Evolutionary conservation across 2,797 vertebrate genomes (phyloP).

Genomic region (Myotis daubentonii): DNA sequence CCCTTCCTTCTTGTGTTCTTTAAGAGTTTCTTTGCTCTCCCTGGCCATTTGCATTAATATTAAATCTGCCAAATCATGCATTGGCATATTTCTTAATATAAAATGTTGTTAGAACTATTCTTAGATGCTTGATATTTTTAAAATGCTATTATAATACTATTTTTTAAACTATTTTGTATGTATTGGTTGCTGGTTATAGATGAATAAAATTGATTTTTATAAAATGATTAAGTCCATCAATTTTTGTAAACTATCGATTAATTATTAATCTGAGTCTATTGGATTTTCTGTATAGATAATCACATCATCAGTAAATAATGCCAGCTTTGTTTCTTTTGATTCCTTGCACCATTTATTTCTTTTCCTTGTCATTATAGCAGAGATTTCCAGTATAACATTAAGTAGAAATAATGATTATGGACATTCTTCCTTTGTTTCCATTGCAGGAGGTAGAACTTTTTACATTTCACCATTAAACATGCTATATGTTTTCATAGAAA

Average conservation of each 20-base stretch:
- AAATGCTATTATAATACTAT: background rate
- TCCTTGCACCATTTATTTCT: background rate
- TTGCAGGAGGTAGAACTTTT: background rate
- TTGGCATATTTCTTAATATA: background rate
- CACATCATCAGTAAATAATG: background rate
- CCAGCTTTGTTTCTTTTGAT: background rate
- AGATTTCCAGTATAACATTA: background rate
- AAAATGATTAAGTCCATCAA: background rate
- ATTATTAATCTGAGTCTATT: background rate
- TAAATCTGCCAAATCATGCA: background rate
- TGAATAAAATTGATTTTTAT: background rate
- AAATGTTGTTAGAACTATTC: background rate
- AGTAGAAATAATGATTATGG: background rate
- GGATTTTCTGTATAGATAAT: background rate
- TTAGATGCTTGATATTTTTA: background rate
- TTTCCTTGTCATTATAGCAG: background rate
- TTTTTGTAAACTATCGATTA: background rate
- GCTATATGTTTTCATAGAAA: background rate
- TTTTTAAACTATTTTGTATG: background rate
- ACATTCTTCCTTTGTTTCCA: background rate
- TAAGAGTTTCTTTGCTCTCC: background rate
- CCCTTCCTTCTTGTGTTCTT: background rate
- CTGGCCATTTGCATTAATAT: background rate
- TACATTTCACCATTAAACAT: background rate
- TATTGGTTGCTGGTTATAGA: background rate